Conservation (phyloP, 1,140 invertebrate species). For the Pygmarrhopalites habei region DNA sequence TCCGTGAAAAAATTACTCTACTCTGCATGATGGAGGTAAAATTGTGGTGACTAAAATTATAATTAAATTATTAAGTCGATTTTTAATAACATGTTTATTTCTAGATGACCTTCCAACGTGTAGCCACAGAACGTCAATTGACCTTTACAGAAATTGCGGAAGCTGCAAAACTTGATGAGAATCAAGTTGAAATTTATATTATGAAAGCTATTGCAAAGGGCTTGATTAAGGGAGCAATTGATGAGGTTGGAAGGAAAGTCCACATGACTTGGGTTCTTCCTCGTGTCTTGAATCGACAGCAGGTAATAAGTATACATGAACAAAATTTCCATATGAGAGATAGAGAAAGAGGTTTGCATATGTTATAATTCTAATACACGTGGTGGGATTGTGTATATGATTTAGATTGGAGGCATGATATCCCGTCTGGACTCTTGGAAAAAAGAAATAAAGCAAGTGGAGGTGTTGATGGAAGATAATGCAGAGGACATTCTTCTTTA, state of each 20-base stretch:
- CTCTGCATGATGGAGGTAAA: constrained; percentile 93
- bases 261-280: constrained; percentile 89
- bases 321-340: no score
- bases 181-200: constrained; percentile 87
- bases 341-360: no score
- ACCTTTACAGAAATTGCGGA: constrained; percentile 85
- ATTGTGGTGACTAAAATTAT: no score
- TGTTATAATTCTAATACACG: no score
- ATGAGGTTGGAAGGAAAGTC: constrained; percentile 78
- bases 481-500: constrained; percentile 78
- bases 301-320: no score
- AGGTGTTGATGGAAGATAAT: constrained; percentile 67
- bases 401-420: constrained; percentile 69
- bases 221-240: constrained; percentile 87
- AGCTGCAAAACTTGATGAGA: constrained; percentile 70
- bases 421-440: constrained; percentile 71
- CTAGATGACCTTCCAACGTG: constrained; percentile 62
- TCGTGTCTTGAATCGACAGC: constrained; percentile 67
- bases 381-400: no score
- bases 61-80: not conserved
- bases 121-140: constrained; percentile 63
- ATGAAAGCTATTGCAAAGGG: constrained; percentile 97
- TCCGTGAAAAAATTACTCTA: constrained; percentile 87
- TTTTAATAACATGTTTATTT: constrained; percentile 12
- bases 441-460: constrained; percentile 73